Percentiles rank a stretch among this genome's conserved stretches.
These are phyloP conservation scores for Caenorhabditis auriculariae DNA, from an alignment of 2,888 invertebrate genomes.

Conservation along the genomic window DNA sequence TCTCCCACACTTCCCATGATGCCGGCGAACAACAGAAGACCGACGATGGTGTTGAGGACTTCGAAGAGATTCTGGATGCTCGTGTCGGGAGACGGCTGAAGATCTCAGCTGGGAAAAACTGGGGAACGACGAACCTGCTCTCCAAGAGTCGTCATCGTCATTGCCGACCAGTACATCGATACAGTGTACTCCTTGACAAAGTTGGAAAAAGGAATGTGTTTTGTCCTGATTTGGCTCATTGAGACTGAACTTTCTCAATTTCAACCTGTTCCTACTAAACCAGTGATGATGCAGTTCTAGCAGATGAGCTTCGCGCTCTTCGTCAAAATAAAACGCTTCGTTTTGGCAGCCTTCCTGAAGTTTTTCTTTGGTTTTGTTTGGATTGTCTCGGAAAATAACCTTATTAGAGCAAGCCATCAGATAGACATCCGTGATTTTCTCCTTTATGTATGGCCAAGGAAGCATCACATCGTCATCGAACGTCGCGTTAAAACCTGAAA, in stretches of 20 bases:
- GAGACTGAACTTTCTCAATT: not conserved
- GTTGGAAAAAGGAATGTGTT: constrained; percentile 19
- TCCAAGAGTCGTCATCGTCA: constrained; percentile 54
- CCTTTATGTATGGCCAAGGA: constrained; percentile 38
- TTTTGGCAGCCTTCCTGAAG: constrained; percentile 13
- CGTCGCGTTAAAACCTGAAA: constrained; percentile 29
- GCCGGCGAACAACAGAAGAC: constrained; percentile 46
- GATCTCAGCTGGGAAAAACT: not conserved
- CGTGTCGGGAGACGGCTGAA: constrained; percentile 44
- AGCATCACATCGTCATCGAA: constrained; percentile 35
- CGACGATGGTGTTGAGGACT: constrained; percentile 41
- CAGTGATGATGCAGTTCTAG: constrained; percentile 34
- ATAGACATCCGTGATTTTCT: constrained; percentile 29
- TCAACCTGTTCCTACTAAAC: constrained; percentile 15
- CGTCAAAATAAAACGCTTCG: constrained; percentile 20
- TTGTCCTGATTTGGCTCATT: constrained; percentile 7
- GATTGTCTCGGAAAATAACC: not conserved
- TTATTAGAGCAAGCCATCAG: not conserved
- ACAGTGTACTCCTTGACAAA: constrained; percentile 47
- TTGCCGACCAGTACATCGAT: constrained; percentile 51
- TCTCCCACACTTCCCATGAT: constrained; percentile 51
- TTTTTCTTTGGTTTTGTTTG: not conserved
- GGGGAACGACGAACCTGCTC: constrained; percentile 27
- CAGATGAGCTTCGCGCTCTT: constrained; percentile 35
- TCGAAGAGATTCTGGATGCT: constrained; percentile 39